Evolutionary conservation across 2,888 invertebrate genomes (phyloP), one percentile per base, ranked within the genome.

Genomic region (Catonia carolina): DNA sequence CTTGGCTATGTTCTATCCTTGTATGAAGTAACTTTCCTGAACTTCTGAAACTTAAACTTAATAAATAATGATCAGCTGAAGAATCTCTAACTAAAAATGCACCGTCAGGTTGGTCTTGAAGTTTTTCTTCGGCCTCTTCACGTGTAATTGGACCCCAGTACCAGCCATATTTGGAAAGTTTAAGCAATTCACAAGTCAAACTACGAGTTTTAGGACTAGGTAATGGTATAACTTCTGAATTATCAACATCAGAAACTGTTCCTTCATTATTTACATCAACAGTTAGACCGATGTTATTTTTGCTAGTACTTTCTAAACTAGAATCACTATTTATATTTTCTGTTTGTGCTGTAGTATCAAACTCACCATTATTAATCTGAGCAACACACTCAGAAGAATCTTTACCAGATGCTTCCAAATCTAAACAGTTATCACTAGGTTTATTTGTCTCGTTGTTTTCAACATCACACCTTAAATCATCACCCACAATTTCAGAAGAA

Each of bases 61-160:
- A 78, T 61, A 88, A 77, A 67, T 84, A 81, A 60, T 78, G 77
- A 64, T 80, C 79, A 55, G 85, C 84, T 17, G 85, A 84, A 2
- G 86, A 86, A 70, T 89, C 61, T 2, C 61, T 37, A 4, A 89
- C 84, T 58, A 89, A 73, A 72, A 89, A 89, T 12, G 86, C 80
- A 33, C 89, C 89, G 65, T 87, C 86, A 6, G 84, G 82, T 68
- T 83, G 82, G 60, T 80, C 80, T 49, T 76, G 72, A 27, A 89
- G 72, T 67, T 82, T 82, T 55, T 79, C 77, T 69, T 88, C 86
- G 0, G 89, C 86, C 69, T 86, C 84, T 35, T 78, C 77, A 62
- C 84, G 78, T 1, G 83, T 80, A 63, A 89, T 79, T 52, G 86
- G 83, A 14, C 89, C 89, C 89, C 89, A 90, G 70, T 89, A 89